Evolutionary conservation across 1,140 invertebrate genomes (phyloP), one percentile per base, ranked within the genome.

Genomic region (Homalodisca vitripennis): DNA sequence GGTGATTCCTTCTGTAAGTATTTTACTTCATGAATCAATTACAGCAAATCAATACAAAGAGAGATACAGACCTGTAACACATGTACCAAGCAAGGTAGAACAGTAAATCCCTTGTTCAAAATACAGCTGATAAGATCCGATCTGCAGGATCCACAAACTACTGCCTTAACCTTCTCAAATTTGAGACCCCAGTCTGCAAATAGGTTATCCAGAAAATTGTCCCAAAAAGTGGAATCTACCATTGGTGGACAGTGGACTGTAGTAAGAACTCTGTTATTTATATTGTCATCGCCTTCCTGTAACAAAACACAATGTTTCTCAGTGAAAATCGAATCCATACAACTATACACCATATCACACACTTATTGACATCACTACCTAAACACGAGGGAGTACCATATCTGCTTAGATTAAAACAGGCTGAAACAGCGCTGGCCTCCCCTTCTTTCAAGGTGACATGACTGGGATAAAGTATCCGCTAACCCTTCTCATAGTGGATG

Each of bases 51-150:
- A n/a, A n/a, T n/a, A n/a, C n/a, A n/a, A n/a, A n/a, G n/a, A n/a
- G n/a, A n/a, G n/a, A n/a, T n/a, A n/a, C n/a, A n/a, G n/a, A n/a
- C 76, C 74, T 84, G 82, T 12, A 84, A 72, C 13, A 80, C 80
- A 53, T 82, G 74, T 20, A 83, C 72, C 31, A 85, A 74, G 70
- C 84, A 84, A 1, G 83, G 83, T 6, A 85, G 73, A 3, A 84
- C 62, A 17, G 77, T 73, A 6, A 83, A 75, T 27, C 77, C 77
- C 65, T 78, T 77, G 30, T 67, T 77, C 0, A 27, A 63, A 1
- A 85, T 69, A 2, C 82, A 81, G 31, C 63, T 24, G 0, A 80
- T 31, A 41, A 84, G 71, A 55, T 81, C 78, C 3, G 72, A 14
- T 62, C 78, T 78, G 0, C 77, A 73, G 1, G 80, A 81, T 1